A percentile compares a stretch with the other conserved stretches of the same genome.
These are phyloP conservation scores for Clarias magur DNA, from an alignment of 2,113 vertebrate genomes.

Conservation along the genomic window DNA sequence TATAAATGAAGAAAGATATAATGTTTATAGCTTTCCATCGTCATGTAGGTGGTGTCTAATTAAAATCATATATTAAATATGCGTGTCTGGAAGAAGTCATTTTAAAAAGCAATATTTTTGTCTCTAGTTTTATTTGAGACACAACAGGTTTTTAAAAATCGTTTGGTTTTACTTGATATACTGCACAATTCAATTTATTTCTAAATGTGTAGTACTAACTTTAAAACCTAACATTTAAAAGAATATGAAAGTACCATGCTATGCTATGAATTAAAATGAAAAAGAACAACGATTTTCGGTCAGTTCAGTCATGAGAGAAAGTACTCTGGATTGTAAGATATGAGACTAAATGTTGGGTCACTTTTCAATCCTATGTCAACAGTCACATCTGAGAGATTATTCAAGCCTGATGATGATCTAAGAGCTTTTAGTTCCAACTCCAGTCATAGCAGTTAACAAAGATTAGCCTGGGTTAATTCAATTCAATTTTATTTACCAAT, in stretches of 20 bases:
- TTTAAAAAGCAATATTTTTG: not conserved
- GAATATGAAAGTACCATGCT: not conserved
- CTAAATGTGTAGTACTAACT: not conserved
- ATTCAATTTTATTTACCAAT: too few species aligned
- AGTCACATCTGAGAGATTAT: not conserved
- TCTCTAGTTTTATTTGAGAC: not conserved
- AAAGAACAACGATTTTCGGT: not conserved
- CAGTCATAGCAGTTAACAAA: not conserved
- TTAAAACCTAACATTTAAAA: not conserved
- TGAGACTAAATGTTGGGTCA: not conserved
- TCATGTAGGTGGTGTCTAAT: conserved; percentile 63
- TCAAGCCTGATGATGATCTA: not conserved
- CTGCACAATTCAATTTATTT: not conserved
- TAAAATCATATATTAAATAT: conserved; percentile 52
- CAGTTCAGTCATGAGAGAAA: too few species aligned
- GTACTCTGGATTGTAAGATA: not conserved
- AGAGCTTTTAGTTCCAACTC: not conserved
- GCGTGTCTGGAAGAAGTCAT: conserved; percentile 27
- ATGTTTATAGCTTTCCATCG: conserved; percentile 58
- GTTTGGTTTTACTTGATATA: not conserved
- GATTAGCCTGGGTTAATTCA: not conserved
- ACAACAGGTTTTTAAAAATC: not conserved
- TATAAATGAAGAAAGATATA: conserved; percentile 63
- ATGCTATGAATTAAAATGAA: not conserved
- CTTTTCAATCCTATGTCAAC: not conserved